A percentile compares a stretch with the other conserved stretches of the same genome.
phyloP scores from a whole-genome alignment of 2,888 invertebrate species.

The Zygogramma bicolorata region DNA sequence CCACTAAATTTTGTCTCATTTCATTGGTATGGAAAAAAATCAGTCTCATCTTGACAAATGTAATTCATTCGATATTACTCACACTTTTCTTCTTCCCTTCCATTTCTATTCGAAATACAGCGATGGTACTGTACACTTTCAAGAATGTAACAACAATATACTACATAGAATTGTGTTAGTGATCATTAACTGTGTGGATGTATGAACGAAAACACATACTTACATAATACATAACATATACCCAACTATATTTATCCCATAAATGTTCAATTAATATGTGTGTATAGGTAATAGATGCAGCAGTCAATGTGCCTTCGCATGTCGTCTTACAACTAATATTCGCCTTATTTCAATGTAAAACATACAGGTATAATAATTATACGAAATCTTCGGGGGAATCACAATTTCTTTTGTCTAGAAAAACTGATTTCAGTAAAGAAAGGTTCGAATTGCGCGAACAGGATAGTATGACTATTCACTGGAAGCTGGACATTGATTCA shows the following conservation, averaged over 20 bases:
- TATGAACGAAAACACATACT: neutral
- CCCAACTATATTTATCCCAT: slow-evolving; percentile 22
- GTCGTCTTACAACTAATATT: slow-evolving; percentile 19
- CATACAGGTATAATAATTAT: neutral
- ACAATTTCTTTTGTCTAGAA: neutral
- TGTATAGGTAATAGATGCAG: slow-evolving; percentile 35
- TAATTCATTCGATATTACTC: no score
- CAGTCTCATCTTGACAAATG: neutral
- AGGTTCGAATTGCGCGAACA: no score
- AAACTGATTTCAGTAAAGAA: no score
- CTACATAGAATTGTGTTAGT: no score
- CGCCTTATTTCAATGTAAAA: slow-evolving; percentile 32
- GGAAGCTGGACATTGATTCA: no score
- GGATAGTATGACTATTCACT: no score
- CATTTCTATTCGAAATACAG: no score
- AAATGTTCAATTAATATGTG: slow-evolving; percentile 30
- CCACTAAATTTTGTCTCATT: neutral
- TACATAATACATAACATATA: slow-evolving; percentile 1
- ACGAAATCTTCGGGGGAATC: neutral
- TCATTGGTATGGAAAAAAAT: neutral
- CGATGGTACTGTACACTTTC: no score
- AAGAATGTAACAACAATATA: no score
- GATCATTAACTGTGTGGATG: neutral
- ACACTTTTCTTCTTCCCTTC: no score
- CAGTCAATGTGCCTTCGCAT: slow-evolving; percentile 41